Evolutionary conservation across 2,797 vertebrate genomes (phyloP).

Genomic region (Pteronotus mesoamericanus): DNA sequence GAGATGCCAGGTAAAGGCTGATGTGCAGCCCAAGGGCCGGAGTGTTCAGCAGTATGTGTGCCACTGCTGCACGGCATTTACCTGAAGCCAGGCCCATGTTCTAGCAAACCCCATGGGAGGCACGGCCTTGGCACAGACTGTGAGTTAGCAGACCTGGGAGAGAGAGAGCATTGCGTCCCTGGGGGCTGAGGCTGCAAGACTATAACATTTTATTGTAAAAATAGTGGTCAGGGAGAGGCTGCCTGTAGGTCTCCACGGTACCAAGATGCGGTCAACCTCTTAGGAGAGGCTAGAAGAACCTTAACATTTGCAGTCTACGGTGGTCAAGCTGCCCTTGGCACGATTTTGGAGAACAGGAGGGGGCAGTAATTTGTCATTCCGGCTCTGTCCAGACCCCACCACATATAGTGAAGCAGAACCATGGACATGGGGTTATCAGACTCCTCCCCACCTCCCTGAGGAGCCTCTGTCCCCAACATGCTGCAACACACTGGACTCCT

Average conservation of each 20-base stretch:
- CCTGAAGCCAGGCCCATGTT: not conserved
- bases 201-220: not conserved
- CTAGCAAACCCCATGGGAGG: not conserved
- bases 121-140: too few species aligned
- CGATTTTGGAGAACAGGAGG: not conserved
- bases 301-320: not conserved
- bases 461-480: not conserved
- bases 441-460: not conserved
- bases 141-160: not conserved
- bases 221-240: too few species aligned
- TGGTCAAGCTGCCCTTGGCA: not conserved
- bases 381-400: not conserved
- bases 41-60: not conserved
- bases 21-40: not conserved
- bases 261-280: not conserved
- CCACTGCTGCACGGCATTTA: not conserved
- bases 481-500: not conserved
- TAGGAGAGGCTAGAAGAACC: not conserved
- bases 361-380: not conserved
- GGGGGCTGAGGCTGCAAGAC: not conserved
- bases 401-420: rapidly evolving
- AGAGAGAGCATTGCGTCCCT: not conserved
- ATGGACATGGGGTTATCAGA: not conserved
- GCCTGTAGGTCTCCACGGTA: not conserved
- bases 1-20: not conserved